Evolutionary conservation across 2,888 invertebrate species (phyloP), one percentile per base, ranked within the genome.

Genomic region (Choristoneura rosaceana): DNA sequence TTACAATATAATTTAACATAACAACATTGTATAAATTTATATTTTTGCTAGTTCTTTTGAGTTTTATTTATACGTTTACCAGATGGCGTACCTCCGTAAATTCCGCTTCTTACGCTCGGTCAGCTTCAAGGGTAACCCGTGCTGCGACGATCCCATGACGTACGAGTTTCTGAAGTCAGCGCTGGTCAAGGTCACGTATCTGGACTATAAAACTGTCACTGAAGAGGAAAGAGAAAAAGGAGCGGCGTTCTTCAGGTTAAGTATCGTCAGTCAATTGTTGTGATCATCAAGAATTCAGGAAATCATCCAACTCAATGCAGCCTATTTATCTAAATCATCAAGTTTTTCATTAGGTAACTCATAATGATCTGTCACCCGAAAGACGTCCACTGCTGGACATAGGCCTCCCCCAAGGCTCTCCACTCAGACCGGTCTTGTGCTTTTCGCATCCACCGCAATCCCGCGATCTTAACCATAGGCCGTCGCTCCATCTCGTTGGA

Each of bases 81-180:
- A 97, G 97, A 95, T 97, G 78, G 90, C 96, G 71, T 97, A 97
- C 79, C 90, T 98, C 64, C 94, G 97, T 33, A 95, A 95, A 83
- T 96, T 97, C 75, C 93, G 95, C 61, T 94, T 94, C 14, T 88
- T 98, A 2, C 95, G 95, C 34, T 96, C 97, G 0, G 92, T 98
- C 0, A 97, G 97, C 81, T 95, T 97, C 84, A 95, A 95, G 77
- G 97, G 97, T 2, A 99, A 99, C 90, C 98, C 98, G 4, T 96
- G 98, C 80, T 95, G 96, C 60, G 91, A 95, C 70, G 93, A 95
- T 69, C 90, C 94, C 0, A 95, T 96, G 83, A 96, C 97, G 73
- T 95, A 96, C 70, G 90, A 95, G n/a, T 96, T 96, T 80, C 90
- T 97, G 0, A 95, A 96, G 59, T 96, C 97, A 0, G 96, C 97